These are phyloP conservation scores for Eupithecia subumbrata DNA, from an alignment of 2,888 invertebrate species.

Conservation along the genomic window DNA sequence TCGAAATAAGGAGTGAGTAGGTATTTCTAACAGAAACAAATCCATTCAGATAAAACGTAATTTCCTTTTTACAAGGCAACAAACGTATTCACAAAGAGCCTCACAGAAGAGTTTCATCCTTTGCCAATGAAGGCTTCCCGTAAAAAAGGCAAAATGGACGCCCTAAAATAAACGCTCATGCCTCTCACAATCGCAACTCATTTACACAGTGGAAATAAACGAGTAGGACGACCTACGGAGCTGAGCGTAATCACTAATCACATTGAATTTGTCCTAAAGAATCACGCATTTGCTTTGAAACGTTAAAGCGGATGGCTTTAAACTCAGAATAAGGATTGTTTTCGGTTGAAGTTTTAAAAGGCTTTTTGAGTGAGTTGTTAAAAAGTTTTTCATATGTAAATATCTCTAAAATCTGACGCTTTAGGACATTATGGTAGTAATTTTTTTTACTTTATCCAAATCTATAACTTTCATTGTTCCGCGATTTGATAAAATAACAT, in stretches of 20 bases:
- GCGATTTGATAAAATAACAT: no score
- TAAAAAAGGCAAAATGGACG: slow-evolving; percentile 42
- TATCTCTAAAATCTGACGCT: no score
- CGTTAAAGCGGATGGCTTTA: neutral
- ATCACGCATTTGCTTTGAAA: neutral
- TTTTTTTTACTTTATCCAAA: no score
- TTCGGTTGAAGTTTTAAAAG: neutral
- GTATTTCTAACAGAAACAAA: neutral
- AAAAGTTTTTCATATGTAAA: no score
- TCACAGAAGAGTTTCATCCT: slow-evolving; percentile 23
- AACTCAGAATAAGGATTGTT: neutral
- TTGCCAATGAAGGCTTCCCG: slow-evolving; percentile 49
- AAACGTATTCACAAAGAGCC: slow-evolving; percentile 7
- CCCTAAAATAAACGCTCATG: slow-evolving; percentile 51
- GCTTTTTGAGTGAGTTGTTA: neutral
- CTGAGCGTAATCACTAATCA: neutral
- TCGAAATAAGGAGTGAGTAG: neutral
- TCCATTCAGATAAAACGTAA: neutral
- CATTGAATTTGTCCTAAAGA: neutral
- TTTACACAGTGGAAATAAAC: slow-evolving; percentile 1
- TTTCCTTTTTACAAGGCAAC: slow-evolving; percentile 5
- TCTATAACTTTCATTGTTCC: no score
- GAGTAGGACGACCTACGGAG: neutral
- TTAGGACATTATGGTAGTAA: no score
- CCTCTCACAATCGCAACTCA: neutral